Evolutionary conservation across 2,797 vertebrate genomes (phyloP), one percentile per base, ranked within the genome.

Genomic region (Oryzias sinensis): DNA sequence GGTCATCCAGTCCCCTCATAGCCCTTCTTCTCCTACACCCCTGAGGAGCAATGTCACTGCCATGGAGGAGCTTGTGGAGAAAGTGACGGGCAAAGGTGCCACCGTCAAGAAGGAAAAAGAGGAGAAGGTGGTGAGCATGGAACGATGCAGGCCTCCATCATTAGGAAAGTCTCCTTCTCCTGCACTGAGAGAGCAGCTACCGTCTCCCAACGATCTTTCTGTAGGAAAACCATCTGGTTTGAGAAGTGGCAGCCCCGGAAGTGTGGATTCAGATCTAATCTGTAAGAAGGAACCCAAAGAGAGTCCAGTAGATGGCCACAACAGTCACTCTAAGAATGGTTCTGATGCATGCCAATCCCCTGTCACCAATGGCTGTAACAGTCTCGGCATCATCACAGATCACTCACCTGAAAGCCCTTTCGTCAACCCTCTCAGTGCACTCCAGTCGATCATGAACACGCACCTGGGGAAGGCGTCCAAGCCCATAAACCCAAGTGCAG

Each of bases 381-480:
- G 90, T 84, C 92, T 99, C 77, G 94, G 95, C 64, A 97, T 99
- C 81, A 96, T 99, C 89, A 98, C 95, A 0, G 96, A 99, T 85
- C 97, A 99, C 89, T 96, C 95, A 53, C 93, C 96, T 0, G 96
- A 97, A 94, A 95, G 80, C 81, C 95, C 96, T 80, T 97, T 98
- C 89, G 93, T 99, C 86, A 99, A 95, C 85, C 97, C 97, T 4
- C 87, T 99, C 69, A 99, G 97, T 0, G 97, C 97, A 76, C 93
- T 99, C 83, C 97, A 99, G 89, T 98, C 97, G 84, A 98, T 99
- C 90, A 99, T 99, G 97, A 99, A 99, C 90, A 97, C 96, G 44
- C 97, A 99, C 88, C 88, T 99, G 85, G 97, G 97, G 64, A 99
- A 99, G 80, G 96, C 96, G 70, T 96, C 97, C 53, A 98, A 97